Evolutionary conservation across 2,888 invertebrate species (phyloP).

Genomic region (Nomada ruficornis): DNA sequence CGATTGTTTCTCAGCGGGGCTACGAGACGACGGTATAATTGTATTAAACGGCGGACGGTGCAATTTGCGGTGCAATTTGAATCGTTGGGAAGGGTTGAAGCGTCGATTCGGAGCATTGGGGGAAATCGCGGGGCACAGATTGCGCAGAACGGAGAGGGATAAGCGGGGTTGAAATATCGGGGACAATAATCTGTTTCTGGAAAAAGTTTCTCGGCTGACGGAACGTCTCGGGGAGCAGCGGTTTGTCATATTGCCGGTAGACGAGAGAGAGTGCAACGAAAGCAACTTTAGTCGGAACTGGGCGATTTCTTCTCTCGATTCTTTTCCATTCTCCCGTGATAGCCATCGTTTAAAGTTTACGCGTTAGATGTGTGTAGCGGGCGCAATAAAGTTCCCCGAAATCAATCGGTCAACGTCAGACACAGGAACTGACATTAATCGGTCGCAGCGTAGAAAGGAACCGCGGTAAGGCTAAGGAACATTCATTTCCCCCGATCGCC

Average conservation of each 20-base stretch:
- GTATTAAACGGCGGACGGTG: constrained; percentile 19
- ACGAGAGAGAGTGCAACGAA: background rate
- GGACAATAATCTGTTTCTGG: background rate
- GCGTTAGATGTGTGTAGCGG: constrained; percentile 21
- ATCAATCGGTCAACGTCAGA: constrained; percentile 60
- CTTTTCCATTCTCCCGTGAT: constrained; percentile 15
- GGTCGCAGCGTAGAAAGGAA: constrained; percentile 55
- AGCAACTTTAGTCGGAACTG: constrained; percentile 3
- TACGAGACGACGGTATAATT: constrained; percentile 24
- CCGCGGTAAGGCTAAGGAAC: constrained; percentile 51
- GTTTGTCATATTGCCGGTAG: background rate
- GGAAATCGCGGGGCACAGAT: background rate
- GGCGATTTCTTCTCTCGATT: background rate
- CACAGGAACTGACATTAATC: constrained; percentile 62
- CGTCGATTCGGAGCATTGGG: background rate
- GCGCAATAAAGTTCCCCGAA: constrained; percentile 48
- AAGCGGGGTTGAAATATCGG: background rate
- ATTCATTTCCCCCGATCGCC: constrained; percentile 62
- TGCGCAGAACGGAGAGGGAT: background rate
- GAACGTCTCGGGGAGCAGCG: background rate
- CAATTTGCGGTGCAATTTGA: constrained; percentile 1
- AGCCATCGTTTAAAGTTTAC: constrained; percentile 46
- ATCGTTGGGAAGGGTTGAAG: too few relatives aligned
- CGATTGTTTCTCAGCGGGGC: constrained; percentile 27
- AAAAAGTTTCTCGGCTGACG: background rate